Base-by-base conservation (phyloP, 2,888 invertebrate genomes). In the Julus scandinavius region DNA sequence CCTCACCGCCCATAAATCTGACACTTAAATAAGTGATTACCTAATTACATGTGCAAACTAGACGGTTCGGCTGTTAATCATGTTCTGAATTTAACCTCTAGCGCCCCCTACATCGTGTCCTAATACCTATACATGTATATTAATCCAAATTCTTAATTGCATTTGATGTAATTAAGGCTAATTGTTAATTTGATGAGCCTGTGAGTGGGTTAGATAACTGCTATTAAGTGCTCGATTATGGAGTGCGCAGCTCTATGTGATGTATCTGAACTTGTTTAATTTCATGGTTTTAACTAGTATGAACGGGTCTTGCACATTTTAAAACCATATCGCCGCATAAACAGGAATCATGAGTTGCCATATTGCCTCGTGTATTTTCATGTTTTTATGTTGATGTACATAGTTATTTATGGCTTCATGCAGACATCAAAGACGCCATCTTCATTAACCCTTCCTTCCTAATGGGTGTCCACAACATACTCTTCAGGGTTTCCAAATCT, bases 91-190 rank as follows among this genome's bases (percentile, higher is more conserved):
- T n/a, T 63, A n/a, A 6, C 63, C 63, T 63, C n/a, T n/a, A 63
- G n/a, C 54, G 17, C 63, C 63, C 63, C n/a, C 20, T 29, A 29
- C 54, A 5, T 15, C 17, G 58, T 58, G 72, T 20, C 72, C 20
- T 29, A 29, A 72, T 58, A 54, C 58, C 58, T 17, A 17, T 58
- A 17, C 58, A 58, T 58, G 15, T 58, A 54, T 54, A 54, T 17
- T n/a, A 72, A 72, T 72, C 72, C 7, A 20, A 72, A 72, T 72
- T 72, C 72, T 29, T 72, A 72, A 72, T 72, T 72, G 72, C 72
- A 20, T 29, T 63, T 7, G 29, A 72, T 29, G 29, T 20, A 72
- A 72, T 72, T 72, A 72, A 72, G 72, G 20, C 72, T 72, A 72
- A 72, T 72, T 72, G 72, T 29, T 20, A 72, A 54, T 29, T 72